Base-by-base conservation (phyloP, 2,888 invertebrate species). In the Willowsia nigromaculata region DNA sequence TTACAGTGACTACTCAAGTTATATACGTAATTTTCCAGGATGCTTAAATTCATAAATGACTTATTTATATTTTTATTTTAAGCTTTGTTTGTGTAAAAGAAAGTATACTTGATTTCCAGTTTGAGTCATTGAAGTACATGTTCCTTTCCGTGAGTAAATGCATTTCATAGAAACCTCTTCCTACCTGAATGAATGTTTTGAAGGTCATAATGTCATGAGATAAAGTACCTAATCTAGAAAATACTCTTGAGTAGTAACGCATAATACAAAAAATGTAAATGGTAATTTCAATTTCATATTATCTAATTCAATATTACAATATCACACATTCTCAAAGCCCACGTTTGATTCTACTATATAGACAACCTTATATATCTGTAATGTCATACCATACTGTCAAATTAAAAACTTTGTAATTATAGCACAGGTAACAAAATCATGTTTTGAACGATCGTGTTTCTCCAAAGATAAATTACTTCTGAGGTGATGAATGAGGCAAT, bases 251-350 rank as follows among this genome's bases (percentile, higher is more conserved):
- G 71, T 71, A 40, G 13, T 25, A 43, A 71, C 43, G n/a, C n/a
- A n/a, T 43, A 65, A 65, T 65, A 33, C 62, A 65, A 65, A 59
- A 65, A 65, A 33, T 65, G 62, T 13, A 15, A 33, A 65, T 33
- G 25, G n/a, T n/a, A n/a, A n/a, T n/a, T 56, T 65, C 5, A 13
- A 15, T 6, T 71, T 71, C 71, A 25, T 33, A 7, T 15, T 68
- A 22, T 40, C 43, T 22, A 71, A 25, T 25, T 71, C 71, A 59
- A 59, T 25, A 3, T 9, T 27, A 65, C 11, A 33, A 71, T 82
- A 85, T 85, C 85, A 85, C 85, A 85, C 85, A 62, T 68, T 76
- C 85, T 76, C 76, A 85, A 85, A 85, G 59, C 59, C 85, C 85
- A 59, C 74, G 76, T 82, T 71, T 71, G 43, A 30, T 76, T 30